These are phyloP conservation scores for Clarias platycephalus DNA, from an alignment of 2,797 vertebrate species.

Conservation along the genomic window DNA sequence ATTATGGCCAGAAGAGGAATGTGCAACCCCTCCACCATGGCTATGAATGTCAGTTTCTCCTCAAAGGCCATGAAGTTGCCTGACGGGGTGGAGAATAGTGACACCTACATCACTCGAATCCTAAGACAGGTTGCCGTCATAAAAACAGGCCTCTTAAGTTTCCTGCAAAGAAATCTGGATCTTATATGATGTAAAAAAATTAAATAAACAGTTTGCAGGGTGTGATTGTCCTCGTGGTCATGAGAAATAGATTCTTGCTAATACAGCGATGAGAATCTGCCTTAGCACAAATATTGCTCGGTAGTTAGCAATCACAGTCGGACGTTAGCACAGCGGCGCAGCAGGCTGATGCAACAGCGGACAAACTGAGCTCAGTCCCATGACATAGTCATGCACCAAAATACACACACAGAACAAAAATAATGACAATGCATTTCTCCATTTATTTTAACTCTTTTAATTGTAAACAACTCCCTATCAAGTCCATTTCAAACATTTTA, in stretches of 20 bases:
- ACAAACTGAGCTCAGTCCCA: constrained; percentile 43
- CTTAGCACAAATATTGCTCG: constrained; percentile 18
- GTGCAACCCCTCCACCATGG: constrained; percentile 47
- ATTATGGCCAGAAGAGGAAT: constrained; percentile 70
- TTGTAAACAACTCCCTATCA: not conserved
- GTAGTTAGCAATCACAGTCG: constrained; percentile 32
- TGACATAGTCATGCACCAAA: constrained; percentile 20
- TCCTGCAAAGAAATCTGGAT: not conserved
- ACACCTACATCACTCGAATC: constrained; percentile 27
- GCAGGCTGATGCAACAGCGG: constrained; percentile 59
- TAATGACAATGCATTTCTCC: not conserved
- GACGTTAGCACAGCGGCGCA: constrained; percentile 46
- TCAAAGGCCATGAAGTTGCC: constrained; percentile 75
- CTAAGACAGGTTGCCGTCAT: not conserved
- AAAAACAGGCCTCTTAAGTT: not conserved
- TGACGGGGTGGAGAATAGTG: constrained; percentile 41
- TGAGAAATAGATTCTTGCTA: not conserved
- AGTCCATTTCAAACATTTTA: not conserved
- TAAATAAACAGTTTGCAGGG: not conserved
- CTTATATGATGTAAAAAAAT: not conserved
- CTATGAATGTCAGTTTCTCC: constrained; percentile 67
- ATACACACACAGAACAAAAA: not conserved
- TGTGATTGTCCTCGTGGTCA: not conserved
- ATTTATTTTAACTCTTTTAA: not conserved
- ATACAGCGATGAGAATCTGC: not conserved